Conservation (phyloP, 2,113 vertebrate genomes). For the Chlamydotis undulata region DNA sequence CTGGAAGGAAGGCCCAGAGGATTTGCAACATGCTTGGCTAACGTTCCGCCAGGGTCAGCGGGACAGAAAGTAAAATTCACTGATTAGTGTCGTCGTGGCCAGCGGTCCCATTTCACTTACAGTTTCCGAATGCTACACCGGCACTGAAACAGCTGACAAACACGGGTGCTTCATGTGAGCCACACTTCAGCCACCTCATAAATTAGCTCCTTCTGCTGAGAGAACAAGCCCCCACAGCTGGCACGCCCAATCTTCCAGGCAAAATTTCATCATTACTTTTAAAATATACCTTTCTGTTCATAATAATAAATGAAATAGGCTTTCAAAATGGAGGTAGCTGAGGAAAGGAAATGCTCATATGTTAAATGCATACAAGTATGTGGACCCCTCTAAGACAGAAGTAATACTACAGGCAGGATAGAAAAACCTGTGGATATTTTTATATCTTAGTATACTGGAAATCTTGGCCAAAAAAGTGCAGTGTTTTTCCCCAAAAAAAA, state of each 20-base stretch:
- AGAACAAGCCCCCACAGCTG: neutral
- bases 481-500: neutral
- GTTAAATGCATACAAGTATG: neutral
- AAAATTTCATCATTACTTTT: neutral
- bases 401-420: neutral
- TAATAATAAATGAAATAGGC: neutral
- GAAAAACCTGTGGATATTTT: neutral
- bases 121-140: neutral
- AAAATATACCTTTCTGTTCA: neutral
- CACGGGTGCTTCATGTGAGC: neutral
- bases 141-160: neutral
- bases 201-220: neutral
- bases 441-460: neutral
- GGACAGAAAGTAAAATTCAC: neutral
- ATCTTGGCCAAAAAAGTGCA: neutral
- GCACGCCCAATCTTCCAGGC: neutral
- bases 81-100: rapidly evolving
- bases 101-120: neutral
- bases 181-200: neutral
- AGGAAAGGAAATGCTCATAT: neutral
- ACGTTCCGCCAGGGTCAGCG: neutral
- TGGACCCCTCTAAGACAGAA: neutral
- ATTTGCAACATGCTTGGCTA: neutral
- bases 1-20: neutral
- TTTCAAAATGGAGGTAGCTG: neutral